Evolutionary conservation across 2,888 invertebrate species (phyloP).

Genomic region (Synanthedon formicaeformis): DNA sequence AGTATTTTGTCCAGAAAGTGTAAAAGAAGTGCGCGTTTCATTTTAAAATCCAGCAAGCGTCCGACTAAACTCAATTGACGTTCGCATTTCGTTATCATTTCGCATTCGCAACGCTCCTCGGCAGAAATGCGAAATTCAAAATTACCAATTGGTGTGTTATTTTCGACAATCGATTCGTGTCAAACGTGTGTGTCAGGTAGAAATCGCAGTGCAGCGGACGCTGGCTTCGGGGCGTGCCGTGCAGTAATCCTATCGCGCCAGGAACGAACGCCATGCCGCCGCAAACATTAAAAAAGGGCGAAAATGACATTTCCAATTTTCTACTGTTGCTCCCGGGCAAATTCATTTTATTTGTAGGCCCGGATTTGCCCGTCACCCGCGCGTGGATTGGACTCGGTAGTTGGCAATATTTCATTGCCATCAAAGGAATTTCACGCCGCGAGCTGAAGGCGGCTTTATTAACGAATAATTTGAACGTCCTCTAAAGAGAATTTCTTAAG

Average conservation of each 20-base stretch:
- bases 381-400: conserved; percentile 34
- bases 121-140: conserved; percentile 19
- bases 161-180: conserved; percentile 45
- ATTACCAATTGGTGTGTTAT: conserved; percentile 42
- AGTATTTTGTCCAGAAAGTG: too few species aligned
- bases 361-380: conserved; percentile 55
- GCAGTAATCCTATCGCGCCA: conserved; percentile 10
- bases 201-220: conserved; percentile 27
- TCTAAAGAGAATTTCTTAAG: conserved; percentile 40
- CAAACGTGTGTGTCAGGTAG: conserved; percentile 41
- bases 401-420: conserved; percentile 59
- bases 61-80: background rate
- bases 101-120: background rate
- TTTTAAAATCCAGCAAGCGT: background rate
- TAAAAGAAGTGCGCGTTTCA: too few species aligned
- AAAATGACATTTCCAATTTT: conserved; percentile 74
- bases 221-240: conserved; percentile 19
- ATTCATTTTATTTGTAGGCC: conserved; percentile 66
- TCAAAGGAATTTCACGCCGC: conserved; percentile 52
- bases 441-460: conserved; percentile 42
- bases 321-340: conserved; percentile 63
- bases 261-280: conserved; percentile 26
- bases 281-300: conserved; percentile 69
- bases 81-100: background rate
- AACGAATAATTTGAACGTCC: conserved; percentile 53